These are phyloP conservation scores for Antennarius striatus DNA, from an alignment of 2,113 vertebrate genomes.

Conservation along the genomic window DNA sequence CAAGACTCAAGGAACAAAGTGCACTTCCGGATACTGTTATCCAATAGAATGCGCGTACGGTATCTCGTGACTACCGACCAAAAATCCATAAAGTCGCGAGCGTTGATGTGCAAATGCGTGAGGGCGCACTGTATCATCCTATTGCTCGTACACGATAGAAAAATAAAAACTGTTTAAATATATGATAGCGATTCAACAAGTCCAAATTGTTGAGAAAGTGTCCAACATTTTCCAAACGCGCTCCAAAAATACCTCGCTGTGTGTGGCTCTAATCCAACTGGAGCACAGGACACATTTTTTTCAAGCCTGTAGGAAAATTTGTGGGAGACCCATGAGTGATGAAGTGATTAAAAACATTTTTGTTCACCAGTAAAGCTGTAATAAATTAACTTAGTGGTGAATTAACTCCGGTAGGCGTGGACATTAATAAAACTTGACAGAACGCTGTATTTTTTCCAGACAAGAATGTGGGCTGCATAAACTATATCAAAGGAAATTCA, in stretches of 20 bases:
- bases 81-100: no score
- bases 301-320: neutral
- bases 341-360: neutral
- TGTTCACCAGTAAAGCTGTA: neutral
- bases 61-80: no score
- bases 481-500: neutral
- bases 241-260: no score
- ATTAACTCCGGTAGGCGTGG: neutral
- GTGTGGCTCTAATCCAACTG: no score
- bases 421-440: slow-evolving; percentile 7
- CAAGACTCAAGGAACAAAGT: no score
- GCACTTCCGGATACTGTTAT: no score
- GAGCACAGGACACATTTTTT: no score
- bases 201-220: neutral
- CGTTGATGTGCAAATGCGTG: no score
- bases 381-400: neutral
- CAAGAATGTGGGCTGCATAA: neutral
- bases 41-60: no score
- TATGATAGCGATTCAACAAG: neutral
- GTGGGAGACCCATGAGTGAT: neutral
- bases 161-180: no score
- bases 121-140: no score
- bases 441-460: neutral
- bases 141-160: no score
- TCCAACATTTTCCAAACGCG: neutral